Conservation (phyloP, 2,888 invertebrate species). For the Drosophila infuscata region DNA sequence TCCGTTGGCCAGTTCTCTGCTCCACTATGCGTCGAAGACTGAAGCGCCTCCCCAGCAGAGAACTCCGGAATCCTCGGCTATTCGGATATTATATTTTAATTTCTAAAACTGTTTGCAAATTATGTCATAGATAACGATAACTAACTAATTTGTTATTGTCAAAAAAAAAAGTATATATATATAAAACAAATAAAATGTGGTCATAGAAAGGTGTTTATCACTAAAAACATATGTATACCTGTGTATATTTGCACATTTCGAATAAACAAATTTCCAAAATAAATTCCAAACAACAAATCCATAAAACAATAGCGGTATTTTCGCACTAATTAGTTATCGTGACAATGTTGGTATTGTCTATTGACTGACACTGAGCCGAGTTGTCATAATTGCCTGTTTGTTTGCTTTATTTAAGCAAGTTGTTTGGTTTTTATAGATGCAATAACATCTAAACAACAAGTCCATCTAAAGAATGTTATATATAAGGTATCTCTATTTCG, state of each 20-base stretch:
- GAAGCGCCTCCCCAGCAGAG: not conserved
- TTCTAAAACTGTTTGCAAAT: too few species aligned
- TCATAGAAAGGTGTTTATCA: not conserved
- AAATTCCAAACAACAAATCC: not conserved
- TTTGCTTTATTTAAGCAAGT: constrained; percentile 60
- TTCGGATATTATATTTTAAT: not conserved
- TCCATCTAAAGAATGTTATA: constrained; percentile 30
- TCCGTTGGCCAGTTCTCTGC: not conserved
- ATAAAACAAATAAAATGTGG: not conserved
- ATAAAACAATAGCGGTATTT: not conserved
- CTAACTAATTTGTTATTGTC: not conserved
- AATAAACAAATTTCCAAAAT: not conserved
- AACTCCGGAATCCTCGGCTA: not conserved
- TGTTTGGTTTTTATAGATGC: constrained; percentile 37
- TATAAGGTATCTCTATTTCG: constrained; percentile 4
- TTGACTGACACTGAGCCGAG: constrained; percentile 47
- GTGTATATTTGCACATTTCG: not conserved
- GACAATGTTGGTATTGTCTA: constrained; percentile 3
- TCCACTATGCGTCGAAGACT: not conserved
- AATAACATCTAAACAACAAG: constrained; percentile 25
- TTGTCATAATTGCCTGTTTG: constrained; percentile 43
- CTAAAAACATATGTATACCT: not conserved
- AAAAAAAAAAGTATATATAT: not conserved
- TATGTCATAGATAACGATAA: too few species aligned
- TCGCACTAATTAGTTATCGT: not conserved